phyloP scores from a whole-genome alignment of 1,140 invertebrate species.

The Drosophila persimilis region DNA sequence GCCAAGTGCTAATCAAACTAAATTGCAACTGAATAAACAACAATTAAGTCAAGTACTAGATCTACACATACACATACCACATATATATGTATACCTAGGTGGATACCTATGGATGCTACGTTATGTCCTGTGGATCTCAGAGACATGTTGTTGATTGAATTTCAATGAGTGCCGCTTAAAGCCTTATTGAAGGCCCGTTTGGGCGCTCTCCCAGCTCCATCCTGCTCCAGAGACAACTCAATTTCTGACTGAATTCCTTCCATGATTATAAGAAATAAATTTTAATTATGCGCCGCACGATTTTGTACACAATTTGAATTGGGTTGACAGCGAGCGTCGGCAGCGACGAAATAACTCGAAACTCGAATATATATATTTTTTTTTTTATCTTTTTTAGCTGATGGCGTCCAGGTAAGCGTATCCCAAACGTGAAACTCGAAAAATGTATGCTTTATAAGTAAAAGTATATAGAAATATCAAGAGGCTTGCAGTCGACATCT shows the following conservation, averaged over 20 bases:
- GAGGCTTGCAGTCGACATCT: constrained; percentile 67
- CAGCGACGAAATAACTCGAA: constrained; percentile 41
- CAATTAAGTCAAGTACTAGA: constrained; percentile 27
- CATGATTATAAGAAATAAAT: constrained; percentile 70
- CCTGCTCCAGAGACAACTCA: constrained; percentile 53
- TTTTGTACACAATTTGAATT: constrained; percentile 80
- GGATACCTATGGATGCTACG: too few relatives aligned
- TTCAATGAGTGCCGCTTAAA: too few relatives aligned
- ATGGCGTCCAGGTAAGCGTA: constrained; percentile 43
- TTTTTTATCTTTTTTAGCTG: constrained; percentile 32
- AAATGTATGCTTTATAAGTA: constrained; percentile 34
- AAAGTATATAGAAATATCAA: constrained; percentile 29
- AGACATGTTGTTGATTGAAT: too few relatives aligned
- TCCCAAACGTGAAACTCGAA: constrained; percentile 56
- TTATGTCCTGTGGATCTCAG: too few relatives aligned
- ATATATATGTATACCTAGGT: not conserved
- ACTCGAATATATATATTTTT: constrained; percentile 16
- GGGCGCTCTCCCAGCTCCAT: not conserved
- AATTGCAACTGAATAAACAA: constrained; percentile 32
- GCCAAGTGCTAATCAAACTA: constrained; percentile 37
- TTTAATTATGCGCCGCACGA: constrained; percentile 78
- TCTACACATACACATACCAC: not conserved
- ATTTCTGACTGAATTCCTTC: constrained; percentile 57
- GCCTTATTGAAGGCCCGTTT: not conserved
- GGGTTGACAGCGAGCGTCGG: constrained; percentile 67